Evolutionary conservation across 2,113 vertebrate genomes (phyloP).

Genomic region (Tenebrosternarchus preto): DNA sequence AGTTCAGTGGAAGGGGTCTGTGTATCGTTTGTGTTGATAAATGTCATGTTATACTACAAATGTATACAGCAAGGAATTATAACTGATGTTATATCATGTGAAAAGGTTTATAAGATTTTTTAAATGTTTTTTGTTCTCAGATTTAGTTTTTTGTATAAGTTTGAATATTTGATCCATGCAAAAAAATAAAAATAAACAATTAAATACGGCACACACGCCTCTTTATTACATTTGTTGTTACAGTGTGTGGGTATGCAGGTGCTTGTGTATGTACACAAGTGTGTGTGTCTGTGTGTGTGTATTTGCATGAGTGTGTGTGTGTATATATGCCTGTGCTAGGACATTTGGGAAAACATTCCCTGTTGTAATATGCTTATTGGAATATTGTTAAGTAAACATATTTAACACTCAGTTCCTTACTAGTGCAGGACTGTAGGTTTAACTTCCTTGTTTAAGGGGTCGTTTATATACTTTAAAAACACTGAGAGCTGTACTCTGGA

Average conservation of each 20-base stretch:
- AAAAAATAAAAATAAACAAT: not conserved
- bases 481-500: too few species aligned
- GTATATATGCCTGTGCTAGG: not conserved
- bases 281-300: not conserved
- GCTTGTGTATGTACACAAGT: not conserved
- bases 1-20: not conserved
- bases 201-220: constrained; percentile 17
- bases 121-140: not conserved
- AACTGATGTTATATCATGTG: not conserved
- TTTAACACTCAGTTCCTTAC: too few species aligned
- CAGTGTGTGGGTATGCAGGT: not conserved
- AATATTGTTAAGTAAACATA: too few species aligned
- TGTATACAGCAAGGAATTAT: not conserved
- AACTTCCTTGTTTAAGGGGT: too few species aligned
- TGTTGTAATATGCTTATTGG: not conserved
- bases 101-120: not conserved
- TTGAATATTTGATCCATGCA: constrained; percentile 28
- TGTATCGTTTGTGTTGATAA: not conserved
- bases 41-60: too few species aligned
- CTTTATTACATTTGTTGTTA: constrained; percentile 20
- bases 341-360: not conserved
- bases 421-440: too few species aligned
- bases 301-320: constrained; percentile 15
- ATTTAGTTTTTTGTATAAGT: constrained; percentile 7
- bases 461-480: too few species aligned